A percentile compares a stretch with the other conserved stretches of the same genome.
phyloP scores from a whole-genome alignment of 1,140 invertebrate species.

The Prorops nasuta region DNA sequence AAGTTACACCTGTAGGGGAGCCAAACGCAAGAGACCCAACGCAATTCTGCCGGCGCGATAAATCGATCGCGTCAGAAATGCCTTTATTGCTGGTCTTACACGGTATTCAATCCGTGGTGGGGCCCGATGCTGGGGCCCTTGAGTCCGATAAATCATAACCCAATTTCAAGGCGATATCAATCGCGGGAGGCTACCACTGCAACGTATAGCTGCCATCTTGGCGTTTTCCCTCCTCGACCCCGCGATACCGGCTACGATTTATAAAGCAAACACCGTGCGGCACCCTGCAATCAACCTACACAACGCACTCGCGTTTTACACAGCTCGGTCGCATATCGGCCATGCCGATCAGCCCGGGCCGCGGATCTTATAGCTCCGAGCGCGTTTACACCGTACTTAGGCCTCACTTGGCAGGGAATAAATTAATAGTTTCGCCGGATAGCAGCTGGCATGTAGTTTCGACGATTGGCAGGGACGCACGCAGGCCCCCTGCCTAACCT shows the following conservation, averaged over 20 bases:
- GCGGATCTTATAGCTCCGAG: constrained; percentile 43
- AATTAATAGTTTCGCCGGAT: constrained; percentile 49
- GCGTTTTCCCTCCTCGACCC: neutral
- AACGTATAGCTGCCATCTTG: neutral
- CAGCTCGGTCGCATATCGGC: constrained; percentile 25
- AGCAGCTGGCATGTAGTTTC: constrained; percentile 42
- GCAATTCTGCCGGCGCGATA: too few relatives aligned
- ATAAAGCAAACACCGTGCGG: constrained; percentile 55
- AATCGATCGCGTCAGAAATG: too few relatives aligned
- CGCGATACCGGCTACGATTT: constrained; percentile 41
- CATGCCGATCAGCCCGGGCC: constrained; percentile 43
- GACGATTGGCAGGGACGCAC: constrained; percentile 37
- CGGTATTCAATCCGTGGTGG: too few relatives aligned
- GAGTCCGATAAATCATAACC: constrained; percentile 46
- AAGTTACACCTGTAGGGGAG: too few relatives aligned
- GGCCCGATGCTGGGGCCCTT: constrained; percentile 4
- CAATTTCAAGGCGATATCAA: constrained; percentile 45
- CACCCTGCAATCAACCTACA: constrained; percentile 51
- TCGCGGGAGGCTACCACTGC: constrained; percentile 18
- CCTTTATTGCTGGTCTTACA: too few relatives aligned
- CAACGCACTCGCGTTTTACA: constrained; percentile 28
- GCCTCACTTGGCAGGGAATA: constrained; percentile 41
- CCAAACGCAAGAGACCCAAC: too few relatives aligned
- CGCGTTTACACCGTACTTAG: constrained; percentile 50
- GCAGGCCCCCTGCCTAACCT: too few relatives aligned